Evolutionary conservation across 2,888 invertebrate genomes (phyloP), one percentile per base, ranked within the genome.

Genomic region (Aphodius granarius): DNA sequence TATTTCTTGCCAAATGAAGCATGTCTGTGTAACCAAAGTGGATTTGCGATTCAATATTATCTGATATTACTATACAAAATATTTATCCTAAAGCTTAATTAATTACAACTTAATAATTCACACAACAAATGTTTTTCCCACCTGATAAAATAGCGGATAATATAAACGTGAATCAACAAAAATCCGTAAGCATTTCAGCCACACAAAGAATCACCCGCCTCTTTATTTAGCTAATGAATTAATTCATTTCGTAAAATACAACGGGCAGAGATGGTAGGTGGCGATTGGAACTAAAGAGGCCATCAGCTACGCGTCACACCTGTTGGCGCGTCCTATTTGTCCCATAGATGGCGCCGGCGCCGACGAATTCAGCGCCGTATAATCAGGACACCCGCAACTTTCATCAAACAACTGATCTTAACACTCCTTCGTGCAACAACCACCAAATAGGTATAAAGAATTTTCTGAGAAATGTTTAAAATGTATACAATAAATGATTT

Each of bases 391-490:
- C 79, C 76, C 79, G 78, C 82, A 82, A 82, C 81, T 83, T 83
- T 83, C 82, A 83, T 81, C 83, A 82, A 83, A 82, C 81, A 81
- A 80, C 81, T 82, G 83, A 82, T 83, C 81, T 81, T 79, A 78
- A 78, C 78, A 68, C 68, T 20, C 19, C 19, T 15, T 20, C 68
- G 68, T 9, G 22, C 20, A 68, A 66, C 68, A 65, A 68, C 20
- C 20, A 13, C 6, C 18, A 66, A 66, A 66, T 19, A 66, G 13
- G 20, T 17, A 6, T 13, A 5, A 43, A 43, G 13, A 68, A 68
- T 13, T 20, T 17, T 66, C 20, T 20, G 21, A 21, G 20, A 20
- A 43, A 9, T 68, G 19, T 21, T 68, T 68, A 18, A 68, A 3
- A 5, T 68, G n/a, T n/a, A n/a, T n/a, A n/a, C n/a, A 22, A 68